These are phyloP conservation scores for Nomada hirtipes DNA, from an alignment of 2,888 invertebrate genomes.

Conservation along the genomic window DNA sequence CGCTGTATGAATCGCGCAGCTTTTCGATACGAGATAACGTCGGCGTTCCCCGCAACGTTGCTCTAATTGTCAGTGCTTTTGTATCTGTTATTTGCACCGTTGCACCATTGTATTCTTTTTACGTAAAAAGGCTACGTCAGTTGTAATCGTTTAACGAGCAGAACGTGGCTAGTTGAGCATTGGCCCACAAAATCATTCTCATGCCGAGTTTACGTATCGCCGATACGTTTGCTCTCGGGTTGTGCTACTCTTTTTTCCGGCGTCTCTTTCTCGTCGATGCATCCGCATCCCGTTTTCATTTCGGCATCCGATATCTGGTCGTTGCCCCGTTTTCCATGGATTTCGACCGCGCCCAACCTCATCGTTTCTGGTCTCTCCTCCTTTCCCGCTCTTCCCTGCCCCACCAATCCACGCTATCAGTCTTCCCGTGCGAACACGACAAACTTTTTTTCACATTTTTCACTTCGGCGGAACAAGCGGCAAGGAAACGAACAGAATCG, in stretches of 20 bases:
- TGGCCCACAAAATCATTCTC: constrained; percentile 56
- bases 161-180: constrained; percentile 68
- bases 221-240: constrained; percentile 46
- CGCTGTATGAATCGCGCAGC: background rate
- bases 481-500: background rate
- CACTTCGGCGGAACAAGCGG: background rate
- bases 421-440: constrained; percentile 22
- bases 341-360: constrained; percentile 53
- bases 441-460: constrained; percentile 14
- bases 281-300: constrained; percentile 64
- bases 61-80: constrained; percentile 51
- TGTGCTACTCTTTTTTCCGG: constrained; percentile 6
- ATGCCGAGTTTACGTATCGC: constrained; percentile 50
- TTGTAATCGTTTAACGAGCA: constrained; percentile 70
- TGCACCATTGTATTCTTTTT: constrained; percentile 42
- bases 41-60: constrained; percentile 47
- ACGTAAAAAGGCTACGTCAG: constrained; percentile 16
- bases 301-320: constrained; percentile 62
- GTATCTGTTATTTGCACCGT: constrained; percentile 49
- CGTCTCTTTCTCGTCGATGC: constrained; percentile 43
- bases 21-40: constrained; percentile 11
- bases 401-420: constrained; percentile 32
- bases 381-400: constrained; percentile 6
- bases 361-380: constrained; percentile 21
- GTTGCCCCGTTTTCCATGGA: constrained; percentile 58